Evolutionary conservation across 1,140 invertebrate genomes (phyloP), one percentile per base, ranked within the genome.

Genomic region (Solenopsis invicta): DNA sequence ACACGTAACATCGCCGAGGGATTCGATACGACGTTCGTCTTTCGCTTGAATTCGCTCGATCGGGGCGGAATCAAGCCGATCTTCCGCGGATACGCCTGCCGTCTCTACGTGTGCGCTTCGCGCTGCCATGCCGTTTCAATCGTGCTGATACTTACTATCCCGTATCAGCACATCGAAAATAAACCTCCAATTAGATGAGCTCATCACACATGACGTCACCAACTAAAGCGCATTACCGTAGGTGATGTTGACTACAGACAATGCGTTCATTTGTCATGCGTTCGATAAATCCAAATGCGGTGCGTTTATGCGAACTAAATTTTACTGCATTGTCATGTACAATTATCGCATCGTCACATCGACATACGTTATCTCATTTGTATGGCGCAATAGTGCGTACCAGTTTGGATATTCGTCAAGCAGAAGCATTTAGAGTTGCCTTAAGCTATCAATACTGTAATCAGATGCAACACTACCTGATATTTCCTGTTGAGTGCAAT

Each of bases 1-100:
- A 84, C 80, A 84, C 80, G 80, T 84, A 84, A 84, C 80, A 75
- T 84, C 80, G 80, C 56, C 80, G 41, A 2, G 80, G 80, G 54
- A 84, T 84, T 84, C 69, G 80, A 41, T n/a, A 61, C 80, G 69
- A 61, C 52, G 54, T 34, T 64, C 62, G 37, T 41, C 37, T 29
- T 21, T 37, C 41, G 18, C 24, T 56, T 50, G 56, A 84, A 75
- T 84, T 52, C 56, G 18, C 37, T 61, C 41, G 80, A 74, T 84
- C 54, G 80, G n/a, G 4, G 13, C 16, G 24, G 13, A 74, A 72
- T 82, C 54, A 34, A 75, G 34, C 48, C 21, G 50, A 41, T 69
- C 45, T 29, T 1, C 66, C 21, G 66, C n/a, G 37, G 37, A 71
- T 62, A 81, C 37, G 12, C 34, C 24, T 52, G 41, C 34, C 21